Conservation (phyloP, 2,113 vertebrate genomes). For the Zosterops borbonicus region DNA sequence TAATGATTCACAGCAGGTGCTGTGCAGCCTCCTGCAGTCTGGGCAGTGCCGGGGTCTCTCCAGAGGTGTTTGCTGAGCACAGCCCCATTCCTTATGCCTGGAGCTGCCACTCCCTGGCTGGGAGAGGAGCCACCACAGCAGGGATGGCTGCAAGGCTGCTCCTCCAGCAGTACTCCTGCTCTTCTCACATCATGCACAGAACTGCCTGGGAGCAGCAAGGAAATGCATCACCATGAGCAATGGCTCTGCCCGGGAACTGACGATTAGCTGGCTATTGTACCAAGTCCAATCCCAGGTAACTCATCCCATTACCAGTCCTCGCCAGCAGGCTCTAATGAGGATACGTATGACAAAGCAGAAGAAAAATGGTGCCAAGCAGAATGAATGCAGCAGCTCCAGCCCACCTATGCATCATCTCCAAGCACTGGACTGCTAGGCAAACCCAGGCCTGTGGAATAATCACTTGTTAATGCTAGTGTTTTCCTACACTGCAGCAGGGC, state of each 20-base stretch:
- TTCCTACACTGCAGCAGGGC: slow-evolving; percentile 7
- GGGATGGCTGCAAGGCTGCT: not conserved
- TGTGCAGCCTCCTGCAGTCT: accelerated
- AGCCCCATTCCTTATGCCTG: accelerated
- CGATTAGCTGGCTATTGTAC: not conserved
- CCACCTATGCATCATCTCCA: not conserved
- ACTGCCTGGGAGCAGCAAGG: not conserved
- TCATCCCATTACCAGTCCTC: not conserved
- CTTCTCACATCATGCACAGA: not conserved
- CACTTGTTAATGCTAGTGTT: not conserved
- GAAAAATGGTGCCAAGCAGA: not conserved
- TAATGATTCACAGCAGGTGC: accelerated
- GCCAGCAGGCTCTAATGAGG: slow-evolving; percentile 30
- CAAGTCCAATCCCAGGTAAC: not conserved
- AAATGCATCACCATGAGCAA: not conserved
- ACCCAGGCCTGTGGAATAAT: not conserved
- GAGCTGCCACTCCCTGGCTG: not conserved
- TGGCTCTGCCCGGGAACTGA: not conserved
- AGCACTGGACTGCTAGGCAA: not conserved
- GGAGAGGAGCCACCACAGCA: not conserved
- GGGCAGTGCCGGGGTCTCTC: accelerated
- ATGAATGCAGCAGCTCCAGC: not conserved
- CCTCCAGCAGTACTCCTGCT: accelerated
- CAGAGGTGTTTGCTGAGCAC: not conserved
- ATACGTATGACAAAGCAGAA: not conserved